These are phyloP conservation scores for Rynchops niger DNA, from an alignment of 2,113 vertebrate genomes.

Conservation along the genomic window DNA sequence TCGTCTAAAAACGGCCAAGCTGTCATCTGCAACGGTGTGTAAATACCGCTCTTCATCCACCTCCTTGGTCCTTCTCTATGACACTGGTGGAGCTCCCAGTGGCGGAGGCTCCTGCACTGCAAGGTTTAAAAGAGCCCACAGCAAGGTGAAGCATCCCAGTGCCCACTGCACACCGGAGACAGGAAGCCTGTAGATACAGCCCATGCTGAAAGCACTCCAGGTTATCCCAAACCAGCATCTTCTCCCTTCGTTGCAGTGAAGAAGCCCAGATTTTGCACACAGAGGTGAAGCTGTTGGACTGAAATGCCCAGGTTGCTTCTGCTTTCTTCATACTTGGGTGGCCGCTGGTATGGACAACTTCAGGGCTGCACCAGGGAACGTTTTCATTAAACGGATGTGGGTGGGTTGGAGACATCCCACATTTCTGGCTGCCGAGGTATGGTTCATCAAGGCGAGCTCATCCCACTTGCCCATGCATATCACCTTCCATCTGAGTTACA, in stretches of 20 bases:
- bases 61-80: neutral
- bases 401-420: neutral
- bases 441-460: neutral
- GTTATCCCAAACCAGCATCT: neutral
- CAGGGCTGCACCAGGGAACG: neutral
- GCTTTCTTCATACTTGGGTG: neutral
- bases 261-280: neutral
- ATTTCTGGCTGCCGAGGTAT: neutral
- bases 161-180: neutral
- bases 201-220: neutral
- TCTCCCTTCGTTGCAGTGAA: neutral
- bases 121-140: neutral
- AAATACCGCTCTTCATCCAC: neutral
- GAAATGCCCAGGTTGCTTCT: neutral
- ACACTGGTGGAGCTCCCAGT: neutral
- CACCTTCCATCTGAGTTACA: neutral
- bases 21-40: neutral
- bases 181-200: neutral
- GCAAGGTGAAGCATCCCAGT: neutral
- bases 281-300: neutral
- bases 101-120: neutral
- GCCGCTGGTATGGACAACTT: accelerated
- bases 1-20: neutral
- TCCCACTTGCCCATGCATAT: neutral
- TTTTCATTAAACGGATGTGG: neutral